A percentile compares a stretch with the other conserved stretches of the same genome.
Conservation (phyloP, 2,888 invertebrate species). For the Tribolium freemani region DNA sequence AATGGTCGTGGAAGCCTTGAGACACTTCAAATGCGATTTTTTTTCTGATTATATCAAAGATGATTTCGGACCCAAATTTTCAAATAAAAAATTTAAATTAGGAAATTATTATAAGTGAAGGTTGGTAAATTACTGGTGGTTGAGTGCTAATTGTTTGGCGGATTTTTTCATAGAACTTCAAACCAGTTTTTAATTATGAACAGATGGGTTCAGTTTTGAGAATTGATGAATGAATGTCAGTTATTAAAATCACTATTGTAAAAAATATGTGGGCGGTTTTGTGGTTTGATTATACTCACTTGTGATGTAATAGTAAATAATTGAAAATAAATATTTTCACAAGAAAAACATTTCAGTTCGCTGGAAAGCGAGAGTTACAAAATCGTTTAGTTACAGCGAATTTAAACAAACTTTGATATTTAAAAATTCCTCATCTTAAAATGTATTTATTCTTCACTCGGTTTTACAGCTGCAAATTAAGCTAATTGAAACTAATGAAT, state of each 20-base stretch:
- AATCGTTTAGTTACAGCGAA: no score
- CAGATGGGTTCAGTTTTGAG: not conserved
- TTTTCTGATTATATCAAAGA: no score
- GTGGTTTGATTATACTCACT: not conserved
- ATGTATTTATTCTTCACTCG: no score
- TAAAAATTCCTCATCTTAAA: no score
- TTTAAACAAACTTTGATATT: no score
- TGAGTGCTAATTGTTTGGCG: not conserved
- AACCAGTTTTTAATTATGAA: not conserved
- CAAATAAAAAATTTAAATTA: no score
- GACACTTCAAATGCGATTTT: no score
- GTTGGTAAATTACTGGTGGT: not conserved
- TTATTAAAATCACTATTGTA: not conserved
- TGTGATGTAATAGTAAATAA: not conserved
- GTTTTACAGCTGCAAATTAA: no score
- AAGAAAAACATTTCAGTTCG: not conserved
- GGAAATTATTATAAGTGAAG: not conserved
- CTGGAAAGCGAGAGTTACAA: no score
- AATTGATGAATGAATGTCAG: not conserved
- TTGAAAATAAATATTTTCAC: not conserved
- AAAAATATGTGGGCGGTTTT: not conserved
- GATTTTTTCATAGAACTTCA: not conserved
- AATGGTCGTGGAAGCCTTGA: not conserved
- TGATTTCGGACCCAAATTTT: no score
- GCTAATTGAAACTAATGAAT: no score